phyloP scores from a whole-genome alignment of 2,888 invertebrate genomes.

The Proisotoma minuta region DNA sequence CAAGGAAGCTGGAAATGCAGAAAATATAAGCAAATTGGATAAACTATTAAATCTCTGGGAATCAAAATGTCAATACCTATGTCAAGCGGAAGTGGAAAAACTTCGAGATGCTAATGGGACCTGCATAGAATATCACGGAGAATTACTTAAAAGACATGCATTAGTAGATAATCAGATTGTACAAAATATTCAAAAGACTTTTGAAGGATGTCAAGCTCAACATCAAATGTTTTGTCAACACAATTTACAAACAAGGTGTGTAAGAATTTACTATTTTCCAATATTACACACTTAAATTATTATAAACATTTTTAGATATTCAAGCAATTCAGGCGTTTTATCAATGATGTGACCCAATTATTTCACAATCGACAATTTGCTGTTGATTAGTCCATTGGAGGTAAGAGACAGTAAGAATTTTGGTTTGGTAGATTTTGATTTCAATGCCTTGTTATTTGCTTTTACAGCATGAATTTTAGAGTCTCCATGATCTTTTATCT shows the following conservation, averaged over 20 bases:
- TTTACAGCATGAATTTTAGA: background rate
- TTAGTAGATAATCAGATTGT: conserved; percentile 71
- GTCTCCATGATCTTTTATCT: too few species aligned
- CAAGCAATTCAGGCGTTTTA: too few species aligned
- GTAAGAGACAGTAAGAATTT: conserved; percentile 26
- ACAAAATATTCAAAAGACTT: conserved; percentile 74
- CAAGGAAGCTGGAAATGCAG: conserved; percentile 69
- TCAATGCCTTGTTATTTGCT: background rate
- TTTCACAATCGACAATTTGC: conserved; percentile 23
- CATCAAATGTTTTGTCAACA: conserved; percentile 93
- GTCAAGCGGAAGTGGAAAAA: conserved; percentile 73
- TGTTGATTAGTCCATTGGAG: conserved; percentile 28
- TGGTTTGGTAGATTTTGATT: background rate
- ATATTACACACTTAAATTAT: background rate
- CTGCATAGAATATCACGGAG: conserved; percentile 84
- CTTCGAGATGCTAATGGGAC: conserved; percentile 80
- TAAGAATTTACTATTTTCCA: conserved; percentile 52
- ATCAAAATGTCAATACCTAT: conserved; percentile 86
- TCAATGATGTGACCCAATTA: conserved; percentile 29
- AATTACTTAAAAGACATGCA: conserved; percentile 74
- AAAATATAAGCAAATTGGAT: conserved; percentile 83
- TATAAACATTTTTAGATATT: background rate
- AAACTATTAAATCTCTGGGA: conserved; percentile 95
- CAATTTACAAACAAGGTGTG: conserved; percentile 81
- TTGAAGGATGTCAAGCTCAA: conserved; percentile 84